Percentiles rank a stretch among this genome's conserved stretches.
phyloP scores from a whole-genome alignment of 2,113 vertebrate genomes.

The Erythrolamprus reginae region DNA sequence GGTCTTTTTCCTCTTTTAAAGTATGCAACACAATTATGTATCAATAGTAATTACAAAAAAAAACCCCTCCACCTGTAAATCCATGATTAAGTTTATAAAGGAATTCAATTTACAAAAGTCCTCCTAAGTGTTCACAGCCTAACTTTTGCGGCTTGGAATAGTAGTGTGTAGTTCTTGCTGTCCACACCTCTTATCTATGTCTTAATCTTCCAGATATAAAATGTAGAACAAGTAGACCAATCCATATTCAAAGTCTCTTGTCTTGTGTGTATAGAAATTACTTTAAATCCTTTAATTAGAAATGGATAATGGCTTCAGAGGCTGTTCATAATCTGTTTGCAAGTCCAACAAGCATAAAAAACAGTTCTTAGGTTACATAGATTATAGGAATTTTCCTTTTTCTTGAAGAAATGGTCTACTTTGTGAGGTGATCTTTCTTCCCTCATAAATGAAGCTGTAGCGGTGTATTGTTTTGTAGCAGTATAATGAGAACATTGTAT shows the following conservation, averaged over 20 bases:
- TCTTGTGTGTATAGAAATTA: background rate
- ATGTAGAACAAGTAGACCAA: background rate
- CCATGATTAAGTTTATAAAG: background rate
- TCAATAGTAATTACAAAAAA: background rate
- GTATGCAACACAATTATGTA: background rate
- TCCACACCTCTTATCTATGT: background rate
- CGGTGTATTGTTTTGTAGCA: too few relatives aligned
- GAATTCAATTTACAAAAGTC: background rate
- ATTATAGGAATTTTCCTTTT: background rate
- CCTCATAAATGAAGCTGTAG: background rate
- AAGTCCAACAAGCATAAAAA: background rate
- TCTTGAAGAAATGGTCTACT: background rate
- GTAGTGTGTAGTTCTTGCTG: background rate
- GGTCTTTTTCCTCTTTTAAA: background rate
- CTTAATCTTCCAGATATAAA: background rate
- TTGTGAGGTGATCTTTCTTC: too few relatives aligned
- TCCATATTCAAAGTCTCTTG: background rate
- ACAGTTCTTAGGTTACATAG: background rate
- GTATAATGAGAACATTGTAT: too few relatives aligned
- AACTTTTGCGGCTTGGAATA: background rate
- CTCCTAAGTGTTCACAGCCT: background rate
- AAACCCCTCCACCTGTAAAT: background rate
- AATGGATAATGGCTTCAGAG: background rate
- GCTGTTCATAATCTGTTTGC: background rate
- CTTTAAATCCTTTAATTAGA: background rate